phyloP scores from a whole-genome alignment of 1,140 invertebrate species.

The Portunus trituberculatus region DNA sequence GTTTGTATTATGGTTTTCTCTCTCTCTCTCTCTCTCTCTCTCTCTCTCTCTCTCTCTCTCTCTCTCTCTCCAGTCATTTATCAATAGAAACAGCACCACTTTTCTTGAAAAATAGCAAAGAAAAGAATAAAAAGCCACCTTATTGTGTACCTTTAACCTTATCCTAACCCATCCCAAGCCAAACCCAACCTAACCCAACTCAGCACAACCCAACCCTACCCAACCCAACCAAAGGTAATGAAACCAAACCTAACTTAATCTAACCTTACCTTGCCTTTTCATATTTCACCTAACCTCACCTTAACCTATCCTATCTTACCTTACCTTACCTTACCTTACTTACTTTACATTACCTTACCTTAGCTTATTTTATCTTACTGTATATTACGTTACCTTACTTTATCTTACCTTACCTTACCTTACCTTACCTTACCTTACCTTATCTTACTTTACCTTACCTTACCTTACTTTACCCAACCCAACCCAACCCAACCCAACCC shows the following conservation, averaged over 20 bases:
- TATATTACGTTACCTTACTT: background rate
- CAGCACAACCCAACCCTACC: too few relatives aligned
- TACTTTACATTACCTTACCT: background rate
- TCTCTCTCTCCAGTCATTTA: background rate
- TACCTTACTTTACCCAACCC: too few relatives aligned
- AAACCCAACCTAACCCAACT: too few relatives aligned
- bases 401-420: too few relatives aligned
- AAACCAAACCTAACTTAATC: background rate
- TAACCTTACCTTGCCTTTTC: background rate
- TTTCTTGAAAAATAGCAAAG: too few relatives aligned
- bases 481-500: too few relatives aligned
- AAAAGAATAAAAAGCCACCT: too few relatives aligned
- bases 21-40: background rate
- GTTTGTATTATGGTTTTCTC: background rate
- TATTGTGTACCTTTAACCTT: too few relatives aligned
- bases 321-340: background rate
- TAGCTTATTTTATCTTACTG: background rate
- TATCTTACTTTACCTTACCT: too few relatives aligned
- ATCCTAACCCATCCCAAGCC: background rate
- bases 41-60: background rate
- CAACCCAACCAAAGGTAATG: too few relatives aligned
- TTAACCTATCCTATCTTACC: background rate
- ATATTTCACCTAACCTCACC: background rate
- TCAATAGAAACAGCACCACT: too few relatives aligned
- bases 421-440: too few relatives aligned